Conservation (phyloP, 2,888 invertebrate species). For the Patella depressa region DNA sequence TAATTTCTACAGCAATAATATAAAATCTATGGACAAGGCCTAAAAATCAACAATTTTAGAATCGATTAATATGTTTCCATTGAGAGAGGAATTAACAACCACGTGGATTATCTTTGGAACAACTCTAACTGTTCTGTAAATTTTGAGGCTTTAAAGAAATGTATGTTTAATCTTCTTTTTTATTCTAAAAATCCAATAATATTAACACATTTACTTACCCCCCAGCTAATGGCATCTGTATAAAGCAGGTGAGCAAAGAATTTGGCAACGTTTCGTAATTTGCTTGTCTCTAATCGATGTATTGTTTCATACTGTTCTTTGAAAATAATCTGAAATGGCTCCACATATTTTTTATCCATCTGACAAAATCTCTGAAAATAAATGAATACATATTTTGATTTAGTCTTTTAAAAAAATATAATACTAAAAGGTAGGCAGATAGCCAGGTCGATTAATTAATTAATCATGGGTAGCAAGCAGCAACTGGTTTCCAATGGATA, state of each 20-base stretch:
- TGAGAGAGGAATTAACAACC: not conserved
- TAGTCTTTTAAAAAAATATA: not conserved
- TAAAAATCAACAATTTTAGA: slow-evolving; percentile 7
- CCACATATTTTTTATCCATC: slow-evolving; percentile 92
- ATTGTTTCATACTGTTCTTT: slow-evolving; percentile 92
- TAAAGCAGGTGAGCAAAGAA: slow-evolving; percentile 96
- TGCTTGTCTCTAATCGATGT: slow-evolving; percentile 95
- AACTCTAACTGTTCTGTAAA: not conserved
- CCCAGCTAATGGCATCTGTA: slow-evolving; percentile 98
- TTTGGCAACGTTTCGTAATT: slow-evolving; percentile 94
- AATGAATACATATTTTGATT: slow-evolving; percentile 13
- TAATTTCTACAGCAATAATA: not conserved
- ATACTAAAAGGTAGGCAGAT: not conserved
- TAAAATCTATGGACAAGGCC: not conserved
- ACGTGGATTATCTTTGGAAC: not conserved
- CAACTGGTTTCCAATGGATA: not conserved
- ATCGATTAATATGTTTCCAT: not conserved
- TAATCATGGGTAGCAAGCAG: too few relatives aligned
- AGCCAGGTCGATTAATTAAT: too few relatives aligned
- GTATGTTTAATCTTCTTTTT: not conserved
- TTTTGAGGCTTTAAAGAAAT: not conserved
- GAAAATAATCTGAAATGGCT: slow-evolving; percentile 94
- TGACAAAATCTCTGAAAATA: slow-evolving; percentile 84
- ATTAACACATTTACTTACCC: slow-evolving; percentile 58
- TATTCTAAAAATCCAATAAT: too few relatives aligned